These are phyloP conservation scores for Sinonovacula constricta DNA, from an alignment of 1,140 invertebrate genomes.

Conservation along the genomic window DNA sequence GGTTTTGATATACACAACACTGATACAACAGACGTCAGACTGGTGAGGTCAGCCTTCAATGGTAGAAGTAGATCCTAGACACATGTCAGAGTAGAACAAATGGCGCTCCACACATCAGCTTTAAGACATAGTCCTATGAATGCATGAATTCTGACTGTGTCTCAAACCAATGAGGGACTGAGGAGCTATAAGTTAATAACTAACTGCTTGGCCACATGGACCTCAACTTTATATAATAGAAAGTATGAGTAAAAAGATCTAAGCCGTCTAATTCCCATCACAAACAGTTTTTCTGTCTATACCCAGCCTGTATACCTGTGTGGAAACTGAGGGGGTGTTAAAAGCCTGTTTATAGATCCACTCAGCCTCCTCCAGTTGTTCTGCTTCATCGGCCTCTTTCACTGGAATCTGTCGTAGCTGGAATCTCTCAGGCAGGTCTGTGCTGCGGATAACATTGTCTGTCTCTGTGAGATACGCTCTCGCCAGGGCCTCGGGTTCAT, in stretches of 20 bases:
- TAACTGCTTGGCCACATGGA: no score
- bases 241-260: not conserved
- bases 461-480: slow-evolving; percentile 96
- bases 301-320: slow-evolving; percentile 82
- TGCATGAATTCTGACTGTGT: no score
- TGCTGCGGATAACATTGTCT: slow-evolving; percentile 89
- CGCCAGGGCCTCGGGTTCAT: slow-evolving; percentile 98
- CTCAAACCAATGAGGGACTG: no score
- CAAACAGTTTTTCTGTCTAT: no score
- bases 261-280: not conserved
- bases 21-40: no score
- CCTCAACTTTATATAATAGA: not conserved
- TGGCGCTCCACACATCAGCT: no score
- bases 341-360: slow-evolving; percentile 99
- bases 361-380: slow-evolving; percentile 95
- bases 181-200: no score
- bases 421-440: slow-evolving; percentile 80
- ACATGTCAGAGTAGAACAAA: no score
- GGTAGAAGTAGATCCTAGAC: no score
- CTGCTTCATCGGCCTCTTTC: slow-evolving; percentile 86
- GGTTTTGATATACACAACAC: no score
- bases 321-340: slow-evolving; percentile 88
- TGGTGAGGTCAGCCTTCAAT: no score
- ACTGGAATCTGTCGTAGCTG: slow-evolving; percentile 89
- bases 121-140: no score